A percentile compares a stretch with the other conserved stretches of the same genome.
Evolutionary conservation across 64 coral and sea anemone genomes (phyloP).

Genomic region (Platygyra sinensis): DNA sequence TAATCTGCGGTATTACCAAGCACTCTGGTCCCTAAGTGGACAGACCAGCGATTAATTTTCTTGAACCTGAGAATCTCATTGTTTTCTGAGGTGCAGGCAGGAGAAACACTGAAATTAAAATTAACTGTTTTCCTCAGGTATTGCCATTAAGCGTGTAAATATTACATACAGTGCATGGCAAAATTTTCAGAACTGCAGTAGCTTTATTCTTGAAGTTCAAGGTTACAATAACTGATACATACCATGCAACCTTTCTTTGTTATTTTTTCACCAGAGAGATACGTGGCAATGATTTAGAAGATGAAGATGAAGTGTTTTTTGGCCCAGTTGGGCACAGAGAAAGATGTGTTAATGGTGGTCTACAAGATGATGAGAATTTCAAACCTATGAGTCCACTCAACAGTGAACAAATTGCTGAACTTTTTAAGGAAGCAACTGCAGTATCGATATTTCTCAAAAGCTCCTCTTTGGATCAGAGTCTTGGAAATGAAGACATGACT

Average conservation of each 20-base stretch:
- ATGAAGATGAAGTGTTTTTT: constrained; percentile 93
- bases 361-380: constrained; percentile 45
- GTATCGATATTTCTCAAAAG: constrained; percentile 79
- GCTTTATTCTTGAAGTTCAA: not conserved
- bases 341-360: constrained; percentile 71
- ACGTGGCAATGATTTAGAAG: constrained; percentile 45
- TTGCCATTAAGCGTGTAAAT: no score
- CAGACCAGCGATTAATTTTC: no score
- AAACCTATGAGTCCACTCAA: constrained; percentile 85
- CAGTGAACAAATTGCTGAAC: constrained; percentile 86
- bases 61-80: no score
- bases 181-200: no score
- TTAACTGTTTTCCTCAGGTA: no score
- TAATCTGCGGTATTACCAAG: no score
- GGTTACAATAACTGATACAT: no score
- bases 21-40: no score
- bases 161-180: no score
- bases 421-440: constrained; percentile 92
- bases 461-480: not conserved
- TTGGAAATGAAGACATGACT: not conserved
- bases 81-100: no score
- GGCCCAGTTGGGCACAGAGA: constrained; percentile 86
- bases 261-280: constrained; percentile 24
- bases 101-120: no score
- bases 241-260: not conserved